Conservation (phyloP, 2,797 vertebrate species). For the Tadarida brasiliensis region DNA sequence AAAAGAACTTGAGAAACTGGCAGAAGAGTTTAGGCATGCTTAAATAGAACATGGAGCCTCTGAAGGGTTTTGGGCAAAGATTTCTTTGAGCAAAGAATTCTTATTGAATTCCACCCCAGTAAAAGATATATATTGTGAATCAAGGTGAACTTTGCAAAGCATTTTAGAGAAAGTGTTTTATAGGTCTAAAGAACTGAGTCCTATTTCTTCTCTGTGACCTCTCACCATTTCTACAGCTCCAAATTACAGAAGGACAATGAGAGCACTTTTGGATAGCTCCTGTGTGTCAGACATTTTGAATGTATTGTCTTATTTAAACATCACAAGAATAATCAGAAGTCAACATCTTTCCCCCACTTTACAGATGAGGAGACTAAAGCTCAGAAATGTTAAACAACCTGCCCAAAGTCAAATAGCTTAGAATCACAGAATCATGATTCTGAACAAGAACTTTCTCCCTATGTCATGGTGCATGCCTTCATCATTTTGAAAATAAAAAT, state of each 20-base stretch:
- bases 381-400: background rate
- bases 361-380: background rate
- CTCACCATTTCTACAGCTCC: background rate
- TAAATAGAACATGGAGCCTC: background rate
- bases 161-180: background rate
- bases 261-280: background rate
- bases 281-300: background rate
- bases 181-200: background rate
- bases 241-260: background rate
- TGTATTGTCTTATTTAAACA: background rate
- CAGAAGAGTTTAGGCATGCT: background rate
- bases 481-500: conserved; percentile 4
- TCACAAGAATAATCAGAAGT: background rate
- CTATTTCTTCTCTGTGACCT: background rate
- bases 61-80: background rate
- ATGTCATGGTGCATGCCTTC: background rate
- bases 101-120: background rate
- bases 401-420: background rate
- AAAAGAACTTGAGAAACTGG: conserved; percentile 4
- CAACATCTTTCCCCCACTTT: background rate
- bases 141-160: conserved; percentile 17
- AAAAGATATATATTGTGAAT: background rate
- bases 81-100: background rate
- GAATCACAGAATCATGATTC: background rate
- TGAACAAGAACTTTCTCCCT: background rate